These are phyloP conservation scores for Neoseiulus cucumeris DNA, from an alignment of 1,140 invertebrate genomes.

Conservation along the genomic window DNA sequence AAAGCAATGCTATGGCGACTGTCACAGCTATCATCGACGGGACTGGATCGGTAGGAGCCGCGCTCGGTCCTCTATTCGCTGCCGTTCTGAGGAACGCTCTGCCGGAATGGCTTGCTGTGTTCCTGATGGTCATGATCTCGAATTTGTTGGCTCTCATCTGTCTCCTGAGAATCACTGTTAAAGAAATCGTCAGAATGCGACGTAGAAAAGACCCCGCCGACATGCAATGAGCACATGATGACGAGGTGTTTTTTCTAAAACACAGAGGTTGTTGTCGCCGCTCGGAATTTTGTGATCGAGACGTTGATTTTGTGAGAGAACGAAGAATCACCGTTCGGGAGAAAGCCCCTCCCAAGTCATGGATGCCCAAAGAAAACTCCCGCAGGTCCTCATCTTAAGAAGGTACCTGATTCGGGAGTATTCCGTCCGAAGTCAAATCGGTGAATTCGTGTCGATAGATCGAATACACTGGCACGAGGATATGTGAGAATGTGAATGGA, in stretches of 20 bases:
- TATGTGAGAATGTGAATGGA: too few relatives aligned
- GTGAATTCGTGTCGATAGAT: too few relatives aligned
- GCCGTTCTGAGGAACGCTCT: conserved; percentile 44
- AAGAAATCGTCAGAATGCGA: conserved; percentile 14
- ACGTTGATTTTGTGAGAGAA: too few relatives aligned
- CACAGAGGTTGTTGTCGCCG: neutral
- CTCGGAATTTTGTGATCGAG: too few relatives aligned
- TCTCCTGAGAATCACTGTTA: conserved; percentile 16
- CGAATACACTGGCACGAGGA: too few relatives aligned
- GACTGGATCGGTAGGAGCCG: conserved; percentile 79
- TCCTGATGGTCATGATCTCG: conserved; percentile 70
- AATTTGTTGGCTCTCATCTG: conserved; percentile 51
- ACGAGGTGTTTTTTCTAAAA: neutral
- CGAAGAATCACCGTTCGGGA: too few relatives aligned
- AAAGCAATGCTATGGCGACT: conserved; percentile 72
- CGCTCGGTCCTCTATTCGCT: conserved; percentile 67
- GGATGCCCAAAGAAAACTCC: too few relatives aligned
- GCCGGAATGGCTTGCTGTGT: conserved; percentile 61
- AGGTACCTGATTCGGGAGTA: too few relatives aligned
- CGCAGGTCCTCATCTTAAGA: too few relatives aligned
- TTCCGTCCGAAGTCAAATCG: too few relatives aligned
- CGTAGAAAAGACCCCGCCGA: neutral
- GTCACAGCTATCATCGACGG: conserved; percentile 93
- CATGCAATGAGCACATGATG: neutral
- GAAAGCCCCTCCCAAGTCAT: too few relatives aligned